Conservation (phyloP, 2,797 vertebrate genomes). For the Sebastes nivosus region DNA sequence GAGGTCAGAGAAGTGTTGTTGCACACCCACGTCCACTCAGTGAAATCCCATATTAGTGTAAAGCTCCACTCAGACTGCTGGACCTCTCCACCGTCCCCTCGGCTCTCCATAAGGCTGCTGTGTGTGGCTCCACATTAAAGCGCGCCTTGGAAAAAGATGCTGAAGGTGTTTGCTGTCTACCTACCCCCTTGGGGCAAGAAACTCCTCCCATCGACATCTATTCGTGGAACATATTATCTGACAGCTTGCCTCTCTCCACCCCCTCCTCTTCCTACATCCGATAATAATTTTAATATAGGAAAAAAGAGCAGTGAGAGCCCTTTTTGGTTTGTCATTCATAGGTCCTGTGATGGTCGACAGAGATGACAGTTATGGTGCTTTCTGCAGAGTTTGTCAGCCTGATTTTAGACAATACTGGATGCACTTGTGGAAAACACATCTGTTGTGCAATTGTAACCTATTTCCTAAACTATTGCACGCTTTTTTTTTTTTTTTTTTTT, state of each 20-base stretch:
- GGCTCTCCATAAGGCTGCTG: slow-evolving; percentile 54
- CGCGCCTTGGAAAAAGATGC: slow-evolving; percentile 69
- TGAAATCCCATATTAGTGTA: slow-evolving; percentile 40
- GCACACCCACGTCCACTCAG: slow-evolving; percentile 45
- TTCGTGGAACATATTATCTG: slow-evolving; percentile 76
- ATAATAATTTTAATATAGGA: slow-evolving; percentile 24
- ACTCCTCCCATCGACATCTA: slow-evolving; percentile 83
- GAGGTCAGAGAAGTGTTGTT: slow-evolving; percentile 49
- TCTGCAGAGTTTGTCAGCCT: not conserved
- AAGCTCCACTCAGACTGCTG: slow-evolving; percentile 24
- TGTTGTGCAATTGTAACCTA: not conserved
- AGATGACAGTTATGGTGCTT: not conserved
- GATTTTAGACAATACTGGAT: not conserved
- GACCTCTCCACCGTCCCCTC: slow-evolving; percentile 41
- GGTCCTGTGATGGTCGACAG: not conserved
- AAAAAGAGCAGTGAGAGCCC: not conserved
- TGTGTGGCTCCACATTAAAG: slow-evolving; percentile 56
- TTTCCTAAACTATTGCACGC: not conserved
- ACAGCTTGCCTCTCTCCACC: slow-evolving; percentile 40
- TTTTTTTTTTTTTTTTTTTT: too few species aligned
- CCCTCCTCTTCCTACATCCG: slow-evolving; percentile 19
- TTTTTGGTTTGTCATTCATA: slow-evolving; percentile 15
- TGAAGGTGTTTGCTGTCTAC: slow-evolving; percentile 78
- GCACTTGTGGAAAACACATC: not conserved
- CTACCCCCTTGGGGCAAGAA: slow-evolving; percentile 72